Base-by-base conservation (phyloP, 2,888 invertebrate genomes). In the Rotaria macrura region DNA sequence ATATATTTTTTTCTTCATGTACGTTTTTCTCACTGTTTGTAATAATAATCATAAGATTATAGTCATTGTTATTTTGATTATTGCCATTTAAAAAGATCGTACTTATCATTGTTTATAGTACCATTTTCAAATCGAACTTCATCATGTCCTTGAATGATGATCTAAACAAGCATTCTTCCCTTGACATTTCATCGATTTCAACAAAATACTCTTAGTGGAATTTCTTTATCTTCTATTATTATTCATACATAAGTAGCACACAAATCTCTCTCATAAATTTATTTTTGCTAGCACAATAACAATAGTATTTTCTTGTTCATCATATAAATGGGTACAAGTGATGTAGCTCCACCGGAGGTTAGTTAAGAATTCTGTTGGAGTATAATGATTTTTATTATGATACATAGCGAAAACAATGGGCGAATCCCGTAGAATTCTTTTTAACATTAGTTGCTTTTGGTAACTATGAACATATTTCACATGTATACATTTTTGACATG, bases 361-460 rank as follows among this genome's bases (percentile, higher is more conserved):
- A 38, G 65, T 38, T 17, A 17, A 20, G n/a, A 14, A 5, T 9
- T 29, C 20, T 10, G 10, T 12, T 29, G 9, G 14, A 57, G n/a
- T 9, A 12, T 57, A 34, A 65, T 49, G 49, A 49, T 1, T 25
- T 25, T 54, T 1, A 9, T 54, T 54, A 25, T 25, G 25, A 54
- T 54, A 54, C 4, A 25, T 38, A 79, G 79, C 79, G 79, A n/a
- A 79, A 79, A 43, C 79, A 79, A 79, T 79, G 79, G 79, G 0
- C 43, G n/a, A 79, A 79, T 79, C 79, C 79, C 14, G 79, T 79
- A 4, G 79, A 79, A 79, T 79, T 79, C 43, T 79, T 79, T 43
- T 40, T 79, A 79, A 79, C 79, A n/a, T n/a, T 79, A 79, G 79
- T 79, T 3, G 79, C 79, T 14, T 79, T 79, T 79, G 79, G 79